phyloP scores from a whole-genome alignment of 2,113 vertebrate genomes.

The Machaerirhynchus nigripectus region DNA sequence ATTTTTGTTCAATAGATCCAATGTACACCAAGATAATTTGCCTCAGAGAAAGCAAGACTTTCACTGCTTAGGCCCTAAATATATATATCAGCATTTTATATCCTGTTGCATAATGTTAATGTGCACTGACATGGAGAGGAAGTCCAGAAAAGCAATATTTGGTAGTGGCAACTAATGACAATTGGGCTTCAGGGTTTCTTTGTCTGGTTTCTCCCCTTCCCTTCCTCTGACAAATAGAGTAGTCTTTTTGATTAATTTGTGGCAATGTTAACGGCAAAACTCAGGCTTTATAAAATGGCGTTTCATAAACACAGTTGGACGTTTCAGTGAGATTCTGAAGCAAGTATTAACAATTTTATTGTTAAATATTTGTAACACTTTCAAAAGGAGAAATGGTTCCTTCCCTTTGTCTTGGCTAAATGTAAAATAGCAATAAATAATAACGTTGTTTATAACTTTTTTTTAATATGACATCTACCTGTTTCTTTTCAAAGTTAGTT shows the following conservation, averaged over 20 bases:
- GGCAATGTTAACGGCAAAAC: neutral
- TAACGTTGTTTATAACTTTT: rapidly evolving
- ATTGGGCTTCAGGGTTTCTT: neutral
- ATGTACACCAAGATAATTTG: neutral
- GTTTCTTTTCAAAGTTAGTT: neutral
- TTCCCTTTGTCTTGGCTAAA: neutral
- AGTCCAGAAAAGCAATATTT: neutral
- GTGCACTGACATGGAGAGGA: neutral
- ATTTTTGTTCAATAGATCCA: neutral
- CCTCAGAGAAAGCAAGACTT: neutral
- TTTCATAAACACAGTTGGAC: neutral
- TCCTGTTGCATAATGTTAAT: neutral
- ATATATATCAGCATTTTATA: neutral
- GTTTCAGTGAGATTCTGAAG: neutral
- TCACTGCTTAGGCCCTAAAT: neutral
- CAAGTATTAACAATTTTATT: neutral
- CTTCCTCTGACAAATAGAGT: neutral
- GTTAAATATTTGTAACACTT: neutral
- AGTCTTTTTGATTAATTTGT: neutral
- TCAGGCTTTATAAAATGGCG: neutral
- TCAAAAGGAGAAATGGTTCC: neutral
- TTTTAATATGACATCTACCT: neutral
- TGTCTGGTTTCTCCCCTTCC: neutral
- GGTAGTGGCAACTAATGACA: neutral
- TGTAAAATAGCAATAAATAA: neutral